These are phyloP conservation scores for Malthinus flaveolus DNA, from an alignment of 2,888 invertebrate genomes.

Conservation along the genomic window DNA sequence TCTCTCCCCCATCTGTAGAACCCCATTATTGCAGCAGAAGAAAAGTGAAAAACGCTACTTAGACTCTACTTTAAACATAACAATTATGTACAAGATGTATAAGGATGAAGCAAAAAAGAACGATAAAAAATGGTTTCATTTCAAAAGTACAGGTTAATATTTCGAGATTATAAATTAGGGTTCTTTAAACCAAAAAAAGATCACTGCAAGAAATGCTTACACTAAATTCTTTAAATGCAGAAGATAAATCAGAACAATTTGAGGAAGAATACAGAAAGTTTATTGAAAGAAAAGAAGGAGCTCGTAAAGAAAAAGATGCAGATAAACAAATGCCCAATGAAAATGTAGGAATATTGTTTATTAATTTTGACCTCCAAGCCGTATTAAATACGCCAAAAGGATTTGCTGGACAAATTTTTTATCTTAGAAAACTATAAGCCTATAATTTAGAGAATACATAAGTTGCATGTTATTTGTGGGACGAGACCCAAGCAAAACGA, in stretches of 20 bases:
- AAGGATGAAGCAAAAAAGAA: no score
- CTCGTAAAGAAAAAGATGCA: constrained; percentile 34
- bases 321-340: constrained; percentile 36
- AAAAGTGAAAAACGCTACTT: constrained; percentile 23
- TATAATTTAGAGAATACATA: constrained; percentile 43
- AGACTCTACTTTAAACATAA: constrained; percentile 31
- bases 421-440: constrained; percentile 40
- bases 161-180: not conserved
- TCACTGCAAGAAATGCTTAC: constrained; percentile 38
- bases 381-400: constrained; percentile 40
- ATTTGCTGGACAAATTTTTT: constrained; percentile 39
- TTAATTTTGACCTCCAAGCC: constrained; percentile 43
- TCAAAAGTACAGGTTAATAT: not conserved
- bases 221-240: constrained; percentile 20
- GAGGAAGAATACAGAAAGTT: constrained; percentile 26
- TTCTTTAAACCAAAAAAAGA: constrained; percentile 9
- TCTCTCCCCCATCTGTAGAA: constrained; percentile 36
- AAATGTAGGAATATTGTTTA: constrained; percentile 32
- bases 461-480: constrained; percentile 39
- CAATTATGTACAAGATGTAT: constrained; percentile 31
- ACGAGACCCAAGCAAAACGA: constrained; percentile 42
- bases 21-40: constrained; percentile 36
- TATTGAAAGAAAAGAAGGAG: constrained; percentile 33
- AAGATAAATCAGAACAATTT: constrained; percentile 24
- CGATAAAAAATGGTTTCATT: not conserved